Evolutionary conservation across 2,113 vertebrate genomes (phyloP).

Genomic region (Xiphorhynchus elegans): DNA sequence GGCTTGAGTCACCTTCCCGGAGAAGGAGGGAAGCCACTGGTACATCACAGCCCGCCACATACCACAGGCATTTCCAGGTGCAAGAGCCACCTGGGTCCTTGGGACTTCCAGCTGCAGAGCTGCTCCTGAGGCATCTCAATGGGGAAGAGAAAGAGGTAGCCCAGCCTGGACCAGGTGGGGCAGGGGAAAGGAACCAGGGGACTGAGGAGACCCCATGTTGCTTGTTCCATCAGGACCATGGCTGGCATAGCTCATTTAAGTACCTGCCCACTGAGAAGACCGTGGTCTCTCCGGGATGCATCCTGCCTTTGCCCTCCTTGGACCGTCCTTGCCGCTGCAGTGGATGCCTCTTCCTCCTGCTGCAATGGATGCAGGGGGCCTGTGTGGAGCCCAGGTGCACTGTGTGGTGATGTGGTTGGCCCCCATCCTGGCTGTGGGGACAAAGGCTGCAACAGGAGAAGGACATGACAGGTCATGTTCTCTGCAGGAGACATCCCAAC

Average conservation of each 20-base stretch:
- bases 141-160: not conserved
- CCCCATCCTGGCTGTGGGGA: slow-evolving; percentile 81
- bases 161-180: rapidly evolving
- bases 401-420: slow-evolving; percentile 89
- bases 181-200: not conserved
- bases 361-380: slow-evolving; percentile 90
- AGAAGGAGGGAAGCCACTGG: not conserved
- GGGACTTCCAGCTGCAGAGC: not conserved
- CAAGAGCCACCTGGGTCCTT: not conserved
- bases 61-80: not conserved
- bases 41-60: not conserved
- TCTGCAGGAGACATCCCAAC: not conserved
- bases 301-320: slow-evolving; percentile 79
- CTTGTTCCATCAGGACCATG: not conserved
- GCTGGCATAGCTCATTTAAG: not conserved
- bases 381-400: slow-evolving; percentile 87
- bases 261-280: slow-evolving; percentile 96
- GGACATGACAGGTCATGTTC: not conserved
- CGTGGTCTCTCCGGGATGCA: slow-evolving; percentile 86
- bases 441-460: slow-evolving; percentile 74
- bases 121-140: not conserved
- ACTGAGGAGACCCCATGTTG: rapidly evolving
- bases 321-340: slow-evolving; percentile 80
- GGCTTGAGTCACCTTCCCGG: not conserved
- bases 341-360: slow-evolving; percentile 82